Evolutionary conservation across 2,797 vertebrate genomes (phyloP), one percentile per base, ranked within the genome.

Genomic region (Hypotaenidia okinawae): DNA sequence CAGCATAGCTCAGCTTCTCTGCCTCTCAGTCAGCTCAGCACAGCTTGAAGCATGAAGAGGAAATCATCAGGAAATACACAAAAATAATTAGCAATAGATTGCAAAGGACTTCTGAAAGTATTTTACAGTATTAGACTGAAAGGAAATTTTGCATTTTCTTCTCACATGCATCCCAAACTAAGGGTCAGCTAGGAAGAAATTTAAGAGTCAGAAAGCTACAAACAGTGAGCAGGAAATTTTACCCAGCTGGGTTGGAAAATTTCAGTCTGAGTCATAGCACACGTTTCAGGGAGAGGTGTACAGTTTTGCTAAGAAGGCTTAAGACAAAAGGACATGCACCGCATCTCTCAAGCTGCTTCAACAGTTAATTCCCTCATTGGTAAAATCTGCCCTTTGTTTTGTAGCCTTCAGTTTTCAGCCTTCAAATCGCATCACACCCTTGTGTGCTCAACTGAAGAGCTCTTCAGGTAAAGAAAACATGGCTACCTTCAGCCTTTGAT

Each of bases 21-120:
- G 81, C 82, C 93, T 55, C 59, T 93, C 89, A 87, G 81, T 93
- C 81, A 92, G 83, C 78, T 94, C 94, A 87, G 93, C 79, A 89
- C 72, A 85, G 72, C 84, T 96, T 92, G 95, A 89, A 82, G 80
- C 80, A 85, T 25, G 24, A 95, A 62, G 54, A 94, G 24, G 43
- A 96, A 97, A 86, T 30, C 74, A 89, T 39, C 37, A 77, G 37
- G 35, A 78, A 22, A 6, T 13, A 32, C 6, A 25, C 10, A 62
- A 79, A 80, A 67, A 22, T 52, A 64, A 85, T 37, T 15, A 93
- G 45, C 62, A 88, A 19, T 3, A 57, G 28, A 62, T 51, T 58
- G n/a, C 51, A 76, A 77, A 64, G 10, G 11, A 86, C 30, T 69
- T 88, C 43, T 72, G 24, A 62, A 90, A 68, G 8, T 72, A n/a